phyloP scores from a whole-genome alignment of 23 tunicate species.

The Halocynthia aurantium region DNA sequence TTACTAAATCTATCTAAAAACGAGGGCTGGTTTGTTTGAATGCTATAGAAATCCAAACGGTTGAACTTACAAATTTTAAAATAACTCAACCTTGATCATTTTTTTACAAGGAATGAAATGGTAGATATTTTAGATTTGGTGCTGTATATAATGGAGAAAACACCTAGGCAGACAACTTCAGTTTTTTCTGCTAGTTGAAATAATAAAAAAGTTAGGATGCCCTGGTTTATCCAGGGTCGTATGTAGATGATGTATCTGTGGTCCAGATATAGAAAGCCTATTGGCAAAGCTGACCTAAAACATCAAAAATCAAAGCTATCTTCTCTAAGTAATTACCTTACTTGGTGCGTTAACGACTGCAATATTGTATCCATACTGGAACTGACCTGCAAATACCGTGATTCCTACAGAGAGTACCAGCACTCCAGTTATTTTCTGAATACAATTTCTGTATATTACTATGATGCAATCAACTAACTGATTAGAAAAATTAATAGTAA shows the following conservation, averaged over 20 bases:
- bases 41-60: no score
- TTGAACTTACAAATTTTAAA: no score
- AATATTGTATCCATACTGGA: conserved; percentile 81
- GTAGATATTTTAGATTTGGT: no score
- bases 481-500: no score
- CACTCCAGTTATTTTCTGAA: conserved; percentile 26
- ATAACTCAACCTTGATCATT: no score
- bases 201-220: background rate
- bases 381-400: conserved; percentile 54
- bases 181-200: background rate
- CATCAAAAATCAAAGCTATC: background rate
- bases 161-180: no score
- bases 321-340: conserved; percentile 22
- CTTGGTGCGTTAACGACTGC: conserved; percentile 86
- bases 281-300: background rate
- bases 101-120: no score
- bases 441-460: background rate
- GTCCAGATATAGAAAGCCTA: background rate
- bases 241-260: background rate
- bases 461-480: no score
- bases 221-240: background rate
- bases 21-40: no score
- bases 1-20: background rate
- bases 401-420: conserved; percentile 41
- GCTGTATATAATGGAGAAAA: no score